A percentile compares a stretch with the other conserved stretches of the same genome.
phyloP scores from a whole-genome alignment of 2,113 vertebrate genomes.

The Brachyhypopomus occidentalis region DNA sequence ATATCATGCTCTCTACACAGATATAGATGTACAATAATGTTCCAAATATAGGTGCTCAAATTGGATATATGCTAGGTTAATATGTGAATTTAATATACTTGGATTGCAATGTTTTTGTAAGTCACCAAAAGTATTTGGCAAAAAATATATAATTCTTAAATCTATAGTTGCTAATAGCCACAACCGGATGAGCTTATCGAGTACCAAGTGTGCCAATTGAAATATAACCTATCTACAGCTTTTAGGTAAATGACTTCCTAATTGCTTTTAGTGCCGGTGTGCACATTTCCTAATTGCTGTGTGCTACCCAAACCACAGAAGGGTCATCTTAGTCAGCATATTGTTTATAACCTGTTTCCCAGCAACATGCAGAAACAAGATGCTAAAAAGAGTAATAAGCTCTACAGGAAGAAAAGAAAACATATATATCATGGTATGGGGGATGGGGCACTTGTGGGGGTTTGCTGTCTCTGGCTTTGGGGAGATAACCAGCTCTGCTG shows the following conservation, averaged over 20 bases:
- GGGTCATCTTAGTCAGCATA: slow-evolving; percentile 22
- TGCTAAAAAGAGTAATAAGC: slow-evolving; percentile 33
- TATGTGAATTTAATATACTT: neutral
- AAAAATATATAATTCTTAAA: neutral
- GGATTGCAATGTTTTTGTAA: neutral
- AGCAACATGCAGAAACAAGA: slow-evolving; percentile 56
- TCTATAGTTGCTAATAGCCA: neutral
- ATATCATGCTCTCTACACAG: slow-evolving; percentile 18
- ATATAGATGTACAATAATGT: slow-evolving; percentile 31
- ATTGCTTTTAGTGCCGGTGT: neutral
- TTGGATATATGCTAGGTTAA: neutral
- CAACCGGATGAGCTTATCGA: neutral
- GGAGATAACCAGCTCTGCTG: slow-evolving; percentile 46
- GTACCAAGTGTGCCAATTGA: neutral
- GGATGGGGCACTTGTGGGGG: too few species aligned
- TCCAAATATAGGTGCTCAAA: neutral
- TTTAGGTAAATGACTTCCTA: neutral
- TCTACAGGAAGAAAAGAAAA: slow-evolving; percentile 12
- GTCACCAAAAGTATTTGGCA: neutral
- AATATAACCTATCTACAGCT: neutral
- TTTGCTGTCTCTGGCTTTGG: slow-evolving; percentile 10
- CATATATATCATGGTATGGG: slow-evolving; percentile 21
- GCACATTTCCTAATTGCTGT: slow-evolving; percentile 6
- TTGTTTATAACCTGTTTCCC: slow-evolving; percentile 54
- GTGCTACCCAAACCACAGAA: slow-evolving; percentile 24